A percentile compares a stretch with the other conserved stretches of the same genome.
Evolutionary conservation across 2,113 vertebrate species (phyloP).

Genomic region (Psilopsiagon aurifrons): DNA sequence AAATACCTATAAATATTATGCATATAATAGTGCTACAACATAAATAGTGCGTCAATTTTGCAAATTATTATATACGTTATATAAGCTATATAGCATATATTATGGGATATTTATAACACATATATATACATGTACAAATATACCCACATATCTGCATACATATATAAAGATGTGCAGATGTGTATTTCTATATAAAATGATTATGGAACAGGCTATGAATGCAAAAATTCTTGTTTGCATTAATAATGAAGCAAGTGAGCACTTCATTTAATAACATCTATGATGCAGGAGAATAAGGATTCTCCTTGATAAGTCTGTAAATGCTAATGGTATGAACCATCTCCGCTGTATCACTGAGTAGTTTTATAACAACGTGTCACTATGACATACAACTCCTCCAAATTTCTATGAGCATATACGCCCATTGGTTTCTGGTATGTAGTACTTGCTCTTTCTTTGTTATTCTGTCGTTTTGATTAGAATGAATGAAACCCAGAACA

Average conservation of each 20-base stretch:
- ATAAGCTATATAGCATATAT: too few species aligned
- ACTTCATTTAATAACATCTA: neutral
- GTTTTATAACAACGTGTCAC: neutral
- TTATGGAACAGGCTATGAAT: neutral
- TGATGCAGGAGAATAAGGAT: neutral
- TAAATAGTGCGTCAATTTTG: neutral
- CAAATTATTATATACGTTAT: neutral
- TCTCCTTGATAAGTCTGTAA: neutral
- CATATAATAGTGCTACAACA: neutral
- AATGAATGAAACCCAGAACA: neutral
- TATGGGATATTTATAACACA: neutral
- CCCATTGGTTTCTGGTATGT: neutral
- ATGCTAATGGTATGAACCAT: neutral
- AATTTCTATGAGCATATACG: neutral
- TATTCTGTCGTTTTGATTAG: neutral
- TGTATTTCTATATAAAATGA: neutral
- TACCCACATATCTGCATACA: neutral
- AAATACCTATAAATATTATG: neutral
- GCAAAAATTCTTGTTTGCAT: neutral
- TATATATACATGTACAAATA: neutral
- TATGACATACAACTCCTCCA: neutral
- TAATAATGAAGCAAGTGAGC: neutral
- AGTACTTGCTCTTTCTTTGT: neutral
- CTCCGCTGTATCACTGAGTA: neutral
- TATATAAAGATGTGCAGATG: neutral